Base-by-base conservation (phyloP, 2,113 vertebrate species). In the Rutilus rutilus region DNA sequence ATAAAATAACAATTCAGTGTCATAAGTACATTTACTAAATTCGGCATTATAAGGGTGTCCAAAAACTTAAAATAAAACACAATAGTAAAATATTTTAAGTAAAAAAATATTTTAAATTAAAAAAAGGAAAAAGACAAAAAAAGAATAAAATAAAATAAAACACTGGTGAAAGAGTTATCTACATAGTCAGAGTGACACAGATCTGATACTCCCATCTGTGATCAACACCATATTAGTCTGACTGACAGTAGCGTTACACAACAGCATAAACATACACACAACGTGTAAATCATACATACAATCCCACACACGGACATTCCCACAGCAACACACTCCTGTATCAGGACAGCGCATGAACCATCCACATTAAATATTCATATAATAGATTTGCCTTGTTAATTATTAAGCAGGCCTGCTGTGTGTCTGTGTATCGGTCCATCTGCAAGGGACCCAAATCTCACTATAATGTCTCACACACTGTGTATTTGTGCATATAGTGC, bases 371-470 rank as follows among this genome's bases (percentile, higher is more conserved):
- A 92, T 90, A 93, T 93, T 93, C 85, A 94, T 91, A 78, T 87
- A 92, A 93, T 91, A 91, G 93, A 93, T 94, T 91, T 90, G 89
- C 78, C 87, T 94, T 89, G 91, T 95, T 91, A 92, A 88, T 93
- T 92, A 94, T 93, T 90, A 92, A 94, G 91, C 90, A 92, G 89
- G 76, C 87, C 88, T 87, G 91, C 90, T 92, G 91, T 92, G 90
- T 86, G 90, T 90, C 45, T 88, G 59, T 89, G 92, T 90, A 86
- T 82, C 90, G 87, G 92, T 93, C 90, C 93, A 93, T 94, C 92
- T 94, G 94, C 86, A 91, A 89, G 83, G 52, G 87, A 86, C 78
- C 60, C 88, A 82, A 82, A 57, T 86, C 54, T 27, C 52, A 84
- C 74, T 74, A 78, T 71, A 33, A 69, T 57, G 65, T 59, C 45